These are phyloP conservation scores for Drosophila pseudotalamancana DNA, from an alignment of 2,888 invertebrate genomes.

Conservation along the genomic window DNA sequence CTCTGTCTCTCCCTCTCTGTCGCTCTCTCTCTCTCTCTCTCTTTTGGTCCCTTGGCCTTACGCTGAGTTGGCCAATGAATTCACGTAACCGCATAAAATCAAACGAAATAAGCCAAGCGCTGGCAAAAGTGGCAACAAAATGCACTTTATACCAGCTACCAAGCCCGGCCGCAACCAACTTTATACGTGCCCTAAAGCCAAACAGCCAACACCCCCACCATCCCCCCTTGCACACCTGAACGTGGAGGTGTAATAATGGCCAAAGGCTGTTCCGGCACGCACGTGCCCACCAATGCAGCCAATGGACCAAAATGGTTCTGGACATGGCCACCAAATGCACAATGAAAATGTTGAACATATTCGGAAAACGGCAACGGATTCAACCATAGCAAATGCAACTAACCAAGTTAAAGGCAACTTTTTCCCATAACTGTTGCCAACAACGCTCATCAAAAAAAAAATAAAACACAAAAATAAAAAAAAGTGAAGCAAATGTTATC, in stretches of 20 bases:
- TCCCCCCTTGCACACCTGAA: neutral
- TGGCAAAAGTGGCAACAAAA: constrained; percentile 75
- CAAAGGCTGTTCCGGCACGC: constrained; percentile 70
- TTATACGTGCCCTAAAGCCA: constrained; percentile 44
- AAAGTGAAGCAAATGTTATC: constrained; percentile 9
- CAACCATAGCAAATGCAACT: constrained; percentile 37
- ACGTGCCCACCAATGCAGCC: constrained; percentile 55
- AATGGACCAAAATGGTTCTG: constrained; percentile 41
- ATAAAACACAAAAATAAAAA: constrained; percentile 6
- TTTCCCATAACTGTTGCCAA: constrained; percentile 68
- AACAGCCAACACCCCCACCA: neutral
- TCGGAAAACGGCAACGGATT: constrained; percentile 18
- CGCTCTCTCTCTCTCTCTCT: neutral
- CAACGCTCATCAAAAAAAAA: constrained; percentile 20
- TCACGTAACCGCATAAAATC: constrained; percentile 81
- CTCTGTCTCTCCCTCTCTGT: neutral
- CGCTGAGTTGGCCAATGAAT: constrained; percentile 51
- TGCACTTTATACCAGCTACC: constrained; percentile 70
- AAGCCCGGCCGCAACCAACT: constrained; percentile 41
- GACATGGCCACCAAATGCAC: constrained; percentile 44
- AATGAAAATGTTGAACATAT: constrained; percentile 51
- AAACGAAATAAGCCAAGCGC: constrained; percentile 77
- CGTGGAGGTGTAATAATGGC: constrained; percentile 76
- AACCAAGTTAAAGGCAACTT: constrained; percentile 53
- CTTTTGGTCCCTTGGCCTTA: neutral